Conservation (phyloP, 2,113 vertebrate genomes). For the Melanocharis versteri region DNA sequence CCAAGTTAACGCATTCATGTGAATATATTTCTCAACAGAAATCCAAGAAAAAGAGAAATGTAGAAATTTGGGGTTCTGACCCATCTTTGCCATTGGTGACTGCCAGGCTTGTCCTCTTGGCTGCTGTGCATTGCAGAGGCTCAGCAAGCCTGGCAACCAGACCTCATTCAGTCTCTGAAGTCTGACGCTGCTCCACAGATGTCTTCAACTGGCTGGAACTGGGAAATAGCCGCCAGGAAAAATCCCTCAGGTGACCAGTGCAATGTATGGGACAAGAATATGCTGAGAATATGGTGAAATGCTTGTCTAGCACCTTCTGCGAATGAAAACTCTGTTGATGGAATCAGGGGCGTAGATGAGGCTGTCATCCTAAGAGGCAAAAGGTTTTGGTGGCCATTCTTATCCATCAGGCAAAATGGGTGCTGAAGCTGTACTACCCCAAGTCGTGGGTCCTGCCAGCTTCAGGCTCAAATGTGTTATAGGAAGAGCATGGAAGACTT, state of each 20-base stretch:
- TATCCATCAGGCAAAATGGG: not conserved
- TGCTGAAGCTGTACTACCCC: not conserved
- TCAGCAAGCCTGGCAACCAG: not conserved
- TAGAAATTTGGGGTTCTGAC: not conserved
- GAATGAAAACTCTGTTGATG: not conserved
- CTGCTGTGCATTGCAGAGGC: not conserved
- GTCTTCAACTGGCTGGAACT: not conserved
- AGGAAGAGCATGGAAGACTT: not conserved
- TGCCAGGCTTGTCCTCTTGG: not conserved
- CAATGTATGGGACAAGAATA: not conserved
- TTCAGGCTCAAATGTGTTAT: accelerated
- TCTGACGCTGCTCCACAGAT: not conserved
- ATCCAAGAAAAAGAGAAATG: not conserved
- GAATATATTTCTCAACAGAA: not conserved
- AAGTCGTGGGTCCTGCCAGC: not conserved
- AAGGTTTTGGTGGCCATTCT: not conserved
- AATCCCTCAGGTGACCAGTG: not conserved
- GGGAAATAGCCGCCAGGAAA: not conserved
- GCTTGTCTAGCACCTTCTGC: not conserved
- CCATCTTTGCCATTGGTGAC: not conserved
- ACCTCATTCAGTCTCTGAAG: not conserved
- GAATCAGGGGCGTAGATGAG: not conserved
- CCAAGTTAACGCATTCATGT: not conserved
- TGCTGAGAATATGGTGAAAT: not conserved
- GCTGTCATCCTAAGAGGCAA: not conserved